phyloP scores from a whole-genome alignment of 1,140 invertebrate species.

The Papilio dardanus region DNA sequence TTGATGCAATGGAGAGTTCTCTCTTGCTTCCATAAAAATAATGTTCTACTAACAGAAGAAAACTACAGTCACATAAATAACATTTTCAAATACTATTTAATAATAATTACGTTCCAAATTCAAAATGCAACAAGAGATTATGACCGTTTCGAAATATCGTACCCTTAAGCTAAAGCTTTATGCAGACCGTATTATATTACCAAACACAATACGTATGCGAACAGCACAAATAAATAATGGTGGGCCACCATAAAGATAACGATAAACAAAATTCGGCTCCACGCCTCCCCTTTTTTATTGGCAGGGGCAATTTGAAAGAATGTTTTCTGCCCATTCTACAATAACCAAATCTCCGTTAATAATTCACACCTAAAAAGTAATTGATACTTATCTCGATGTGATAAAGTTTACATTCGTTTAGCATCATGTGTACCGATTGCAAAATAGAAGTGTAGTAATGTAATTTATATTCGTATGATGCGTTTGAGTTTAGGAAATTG shows the following conservation, averaged over 20 bases:
- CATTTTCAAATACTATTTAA: not conserved
- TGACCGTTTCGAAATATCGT: conserved; percentile 39
- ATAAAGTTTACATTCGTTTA: conserved; percentile 35
- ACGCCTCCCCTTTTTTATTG: conserved; percentile 78
- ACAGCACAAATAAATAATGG: conserved; percentile 75
- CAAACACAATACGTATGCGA: conserved; percentile 63
- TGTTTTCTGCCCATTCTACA: conserved; percentile 63
- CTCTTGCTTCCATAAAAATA: too few species aligned
- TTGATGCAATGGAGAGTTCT: too few species aligned
- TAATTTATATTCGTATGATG: conserved; percentile 78
- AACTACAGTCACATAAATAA: too few species aligned
- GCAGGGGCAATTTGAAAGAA: conserved; percentile 77
- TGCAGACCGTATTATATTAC: conserved; percentile 72
- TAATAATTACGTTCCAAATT: not conserved
- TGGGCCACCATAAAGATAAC: conserved; percentile 76
- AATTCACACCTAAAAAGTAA: conserved; percentile 40
- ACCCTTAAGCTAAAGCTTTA: conserved; percentile 59
- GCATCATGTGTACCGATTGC: conserved; percentile 35
- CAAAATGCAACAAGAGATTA: not conserved
- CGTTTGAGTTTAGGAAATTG: conserved; percentile 79
- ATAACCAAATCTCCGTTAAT: conserved; percentile 48
- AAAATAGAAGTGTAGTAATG: conserved; percentile 48
- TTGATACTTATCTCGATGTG: conserved; percentile 35
- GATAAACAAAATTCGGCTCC: conserved; percentile 80
- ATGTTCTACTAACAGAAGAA: too few species aligned